These are phyloP conservation scores for Bettongia penicillata DNA, from an alignment of 2,113 vertebrate genomes.

Conservation along the genomic window DNA sequence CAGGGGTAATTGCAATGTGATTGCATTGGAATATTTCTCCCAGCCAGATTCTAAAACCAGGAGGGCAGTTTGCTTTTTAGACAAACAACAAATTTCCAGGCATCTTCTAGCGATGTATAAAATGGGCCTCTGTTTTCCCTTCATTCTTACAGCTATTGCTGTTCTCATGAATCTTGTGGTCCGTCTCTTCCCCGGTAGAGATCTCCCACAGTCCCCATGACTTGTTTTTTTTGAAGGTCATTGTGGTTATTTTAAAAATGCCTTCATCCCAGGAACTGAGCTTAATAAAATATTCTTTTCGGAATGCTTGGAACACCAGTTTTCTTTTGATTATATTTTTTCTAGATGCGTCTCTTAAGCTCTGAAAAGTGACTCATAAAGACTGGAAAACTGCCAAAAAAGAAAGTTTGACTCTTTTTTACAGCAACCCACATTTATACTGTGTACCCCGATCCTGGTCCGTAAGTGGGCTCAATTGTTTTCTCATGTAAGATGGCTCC, in stretches of 20 bases:
- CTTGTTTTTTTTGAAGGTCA: neutral
- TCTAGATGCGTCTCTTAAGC: conserved; percentile 30
- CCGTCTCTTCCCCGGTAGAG: neutral
- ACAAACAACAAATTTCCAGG: neutral
- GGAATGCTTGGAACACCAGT: neutral
- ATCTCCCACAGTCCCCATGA: neutral
- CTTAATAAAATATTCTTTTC: conserved; percentile 50
- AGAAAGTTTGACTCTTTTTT: neutral
- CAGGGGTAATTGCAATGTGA: neutral
- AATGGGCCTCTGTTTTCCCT: neutral
- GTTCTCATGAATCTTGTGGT: neutral
- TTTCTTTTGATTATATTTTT: neutral
- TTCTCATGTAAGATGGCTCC: neutral
- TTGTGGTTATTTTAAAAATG: conserved; percentile 20
- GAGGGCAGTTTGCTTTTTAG: neutral
- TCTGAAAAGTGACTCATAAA: conserved; percentile 50
- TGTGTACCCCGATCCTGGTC: neutral
- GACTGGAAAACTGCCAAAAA: conserved; percentile 40
- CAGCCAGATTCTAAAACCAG: neutral
- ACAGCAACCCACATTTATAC: neutral
- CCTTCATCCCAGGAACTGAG: conserved; percentile 36
- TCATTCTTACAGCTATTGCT: neutral
- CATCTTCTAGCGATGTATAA: neutral
- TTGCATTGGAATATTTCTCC: neutral
- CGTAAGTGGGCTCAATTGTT: neutral